Percentiles rank a stretch among this genome's conserved stretches.
phyloP scores from a whole-genome alignment of 2,113 vertebrate species.

The Entelurus aequoreus region DNA sequence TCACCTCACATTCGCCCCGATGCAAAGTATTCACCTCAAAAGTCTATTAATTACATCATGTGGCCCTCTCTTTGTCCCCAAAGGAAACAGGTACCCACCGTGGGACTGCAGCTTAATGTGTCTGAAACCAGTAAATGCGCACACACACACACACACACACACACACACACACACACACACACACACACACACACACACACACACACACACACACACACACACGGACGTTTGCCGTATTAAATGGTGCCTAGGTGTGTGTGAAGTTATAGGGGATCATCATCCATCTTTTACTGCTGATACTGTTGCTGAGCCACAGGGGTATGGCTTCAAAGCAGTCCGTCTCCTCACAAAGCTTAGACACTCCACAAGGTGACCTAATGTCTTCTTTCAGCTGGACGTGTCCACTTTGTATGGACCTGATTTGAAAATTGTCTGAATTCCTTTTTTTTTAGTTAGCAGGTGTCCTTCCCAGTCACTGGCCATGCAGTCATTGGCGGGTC shows the following conservation, averaged over 20 bases:
- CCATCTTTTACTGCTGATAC: slow-evolving; percentile 62
- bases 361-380: too few species aligned
- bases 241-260: slow-evolving; percentile 31
- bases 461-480: too few species aligned
- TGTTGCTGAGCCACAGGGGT: slow-evolving; percentile 46
- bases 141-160: not conserved
- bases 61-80: not conserved
- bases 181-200: too few species aligned
- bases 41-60: not conserved
- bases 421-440: not conserved
- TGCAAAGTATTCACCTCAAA: not conserved
- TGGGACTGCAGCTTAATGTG: not conserved
- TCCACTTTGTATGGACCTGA: not conserved
- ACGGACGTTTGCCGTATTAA: slow-evolving; percentile 36
- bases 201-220: too few species aligned
- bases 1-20: not conserved
- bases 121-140: not conserved
- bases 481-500: too few species aligned
- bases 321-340: slow-evolving; percentile 44
- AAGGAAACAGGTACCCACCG: not conserved
- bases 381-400: too few species aligned
- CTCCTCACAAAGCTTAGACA: slow-evolving; percentile 16
- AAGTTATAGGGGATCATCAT: slow-evolving; percentile 54
- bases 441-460: too few species aligned
- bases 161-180: too few species aligned